phyloP scores from a whole-genome alignment of 92 coral and sea anemone genomes.

The Paragorgia papillata region DNA sequence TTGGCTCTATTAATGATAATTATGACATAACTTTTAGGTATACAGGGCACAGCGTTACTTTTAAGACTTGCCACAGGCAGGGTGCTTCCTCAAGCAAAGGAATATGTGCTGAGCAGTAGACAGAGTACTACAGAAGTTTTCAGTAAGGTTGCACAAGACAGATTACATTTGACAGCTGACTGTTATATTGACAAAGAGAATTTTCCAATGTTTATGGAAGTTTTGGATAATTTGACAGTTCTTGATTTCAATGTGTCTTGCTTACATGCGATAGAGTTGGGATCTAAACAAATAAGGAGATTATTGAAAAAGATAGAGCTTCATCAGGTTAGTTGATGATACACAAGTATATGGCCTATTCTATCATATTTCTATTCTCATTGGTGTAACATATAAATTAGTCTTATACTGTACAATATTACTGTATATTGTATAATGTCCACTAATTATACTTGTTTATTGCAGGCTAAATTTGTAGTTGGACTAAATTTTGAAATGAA shows the following conservation, averaged over 20 bases:
- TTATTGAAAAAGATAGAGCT: neutral
- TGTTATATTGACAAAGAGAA: slow-evolving; percentile 65
- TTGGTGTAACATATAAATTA: no score
- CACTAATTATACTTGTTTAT: neutral
- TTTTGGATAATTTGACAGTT: slow-evolving; percentile 49
- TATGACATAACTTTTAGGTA: neutral
- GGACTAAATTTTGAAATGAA: slow-evolving; percentile 66
- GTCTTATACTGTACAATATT: no score
- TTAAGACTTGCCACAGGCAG: neutral
- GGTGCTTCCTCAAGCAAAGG: neutral
- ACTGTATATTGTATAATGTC: no score
- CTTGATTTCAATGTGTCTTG: slow-evolving; percentile 64
- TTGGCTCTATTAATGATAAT: neutral
- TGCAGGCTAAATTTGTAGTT: slow-evolving; percentile 66
- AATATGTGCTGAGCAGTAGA: slow-evolving; percentile 9
- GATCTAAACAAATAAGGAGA: slow-evolving; percentile 30
- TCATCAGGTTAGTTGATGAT: slow-evolving; percentile 9
- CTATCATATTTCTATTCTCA: no score
- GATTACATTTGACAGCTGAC: slow-evolving; percentile 54
- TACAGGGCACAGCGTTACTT: slow-evolving; percentile 13
- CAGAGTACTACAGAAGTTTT: neutral
- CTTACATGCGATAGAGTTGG: slow-evolving; percentile 55
- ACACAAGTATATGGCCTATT: no score
- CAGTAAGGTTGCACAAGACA: neutral
- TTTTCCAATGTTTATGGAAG: slow-evolving; percentile 71